A percentile compares a stretch with the other conserved stretches of the same genome.
Evolutionary conservation across 2,113 vertebrate species (phyloP).

Genomic region (Melanotaenia duboulayi): DNA sequence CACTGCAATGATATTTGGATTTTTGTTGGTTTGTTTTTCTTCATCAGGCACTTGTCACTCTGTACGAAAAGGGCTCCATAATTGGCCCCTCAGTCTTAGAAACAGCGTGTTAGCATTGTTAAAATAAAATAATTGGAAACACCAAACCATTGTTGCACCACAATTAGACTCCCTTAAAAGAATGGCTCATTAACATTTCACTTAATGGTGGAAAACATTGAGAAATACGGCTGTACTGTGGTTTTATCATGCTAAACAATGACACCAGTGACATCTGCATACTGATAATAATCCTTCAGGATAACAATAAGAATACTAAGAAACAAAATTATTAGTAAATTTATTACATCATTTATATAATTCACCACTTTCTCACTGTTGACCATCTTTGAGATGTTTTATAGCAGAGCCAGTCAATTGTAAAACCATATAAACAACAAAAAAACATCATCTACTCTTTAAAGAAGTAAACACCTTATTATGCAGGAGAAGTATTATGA

Average conservation of each 20-base stretch:
- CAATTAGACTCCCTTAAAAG: conserved; percentile 50
- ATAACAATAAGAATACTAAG: background rate
- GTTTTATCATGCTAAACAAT: conserved; percentile 37
- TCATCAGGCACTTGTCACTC: conserved; percentile 61
- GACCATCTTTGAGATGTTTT: background rate
- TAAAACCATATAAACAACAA: background rate
- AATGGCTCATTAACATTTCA: conserved; percentile 60
- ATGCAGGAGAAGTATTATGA: background rate
- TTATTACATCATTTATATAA: background rate
- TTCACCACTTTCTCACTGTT: conserved; percentile 5
- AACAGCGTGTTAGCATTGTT: conserved; percentile 64
- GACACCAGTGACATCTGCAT: conserved; percentile 8
- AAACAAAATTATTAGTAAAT: background rate
- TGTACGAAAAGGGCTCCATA: conserved; percentile 59
- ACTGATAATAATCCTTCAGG: background rate
- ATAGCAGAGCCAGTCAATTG: background rate
- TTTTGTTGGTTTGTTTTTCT: conserved; percentile 63
- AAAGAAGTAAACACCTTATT: background rate
- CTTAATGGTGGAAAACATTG: conserved; percentile 64
- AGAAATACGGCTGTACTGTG: conserved; percentile 34
- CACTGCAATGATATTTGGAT: conserved; percentile 21
- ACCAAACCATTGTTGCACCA: conserved; percentile 24
- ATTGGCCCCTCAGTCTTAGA: conserved; percentile 54
- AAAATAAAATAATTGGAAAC: conserved; percentile 68
- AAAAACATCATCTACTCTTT: background rate